Conservation (phyloP, 2,888 invertebrate genomes). For the Tineola bisselliella region DNA sequence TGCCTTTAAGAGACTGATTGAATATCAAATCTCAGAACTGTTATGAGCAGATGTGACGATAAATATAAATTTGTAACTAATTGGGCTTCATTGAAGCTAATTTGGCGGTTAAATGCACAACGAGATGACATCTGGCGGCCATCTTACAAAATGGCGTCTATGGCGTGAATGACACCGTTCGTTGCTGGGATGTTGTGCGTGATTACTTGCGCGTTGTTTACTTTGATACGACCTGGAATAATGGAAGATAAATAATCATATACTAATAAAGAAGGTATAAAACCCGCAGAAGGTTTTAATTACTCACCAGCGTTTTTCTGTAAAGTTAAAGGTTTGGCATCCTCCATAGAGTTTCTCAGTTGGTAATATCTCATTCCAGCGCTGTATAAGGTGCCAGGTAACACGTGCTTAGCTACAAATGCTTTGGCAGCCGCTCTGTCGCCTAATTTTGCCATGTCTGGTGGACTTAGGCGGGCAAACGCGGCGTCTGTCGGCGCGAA, state of each 20-base stretch:
- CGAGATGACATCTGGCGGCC: slow-evolving; percentile 17
- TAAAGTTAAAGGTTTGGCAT: slow-evolving; percentile 78
- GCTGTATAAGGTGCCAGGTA: slow-evolving; percentile 82
- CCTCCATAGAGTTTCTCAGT: slow-evolving; percentile 80
- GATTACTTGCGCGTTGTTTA: slow-evolving; percentile 82
- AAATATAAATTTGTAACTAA: not conserved
- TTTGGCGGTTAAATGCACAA: slow-evolving; percentile 21
- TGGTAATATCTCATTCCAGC: slow-evolving; percentile 90
- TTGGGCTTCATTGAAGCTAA: slow-evolving; percentile 48
- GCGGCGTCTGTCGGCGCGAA: slow-evolving; percentile 88
- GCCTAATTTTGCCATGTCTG: slow-evolving; percentile 69
- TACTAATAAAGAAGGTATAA: too few species aligned
- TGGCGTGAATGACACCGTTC: slow-evolving; percentile 87
- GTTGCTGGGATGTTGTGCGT: slow-evolving; percentile 89
- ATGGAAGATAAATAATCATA: too few species aligned
- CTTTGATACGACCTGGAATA: slow-evolving; percentile 81
- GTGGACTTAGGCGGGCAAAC: slow-evolving; percentile 72
- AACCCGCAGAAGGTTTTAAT: not conserved
- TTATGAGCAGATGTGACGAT: not conserved
- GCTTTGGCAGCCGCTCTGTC: slow-evolving; percentile 75
- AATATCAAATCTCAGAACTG: too few species aligned
- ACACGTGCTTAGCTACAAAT: slow-evolving; percentile 78
- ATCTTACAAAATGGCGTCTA: slow-evolving; percentile 68
- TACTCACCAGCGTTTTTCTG: slow-evolving; percentile 81
- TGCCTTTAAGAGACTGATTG: too few species aligned